Conservation (phyloP, 2,797 vertebrate genomes). For the Bucorvus abyssinicus region DNA sequence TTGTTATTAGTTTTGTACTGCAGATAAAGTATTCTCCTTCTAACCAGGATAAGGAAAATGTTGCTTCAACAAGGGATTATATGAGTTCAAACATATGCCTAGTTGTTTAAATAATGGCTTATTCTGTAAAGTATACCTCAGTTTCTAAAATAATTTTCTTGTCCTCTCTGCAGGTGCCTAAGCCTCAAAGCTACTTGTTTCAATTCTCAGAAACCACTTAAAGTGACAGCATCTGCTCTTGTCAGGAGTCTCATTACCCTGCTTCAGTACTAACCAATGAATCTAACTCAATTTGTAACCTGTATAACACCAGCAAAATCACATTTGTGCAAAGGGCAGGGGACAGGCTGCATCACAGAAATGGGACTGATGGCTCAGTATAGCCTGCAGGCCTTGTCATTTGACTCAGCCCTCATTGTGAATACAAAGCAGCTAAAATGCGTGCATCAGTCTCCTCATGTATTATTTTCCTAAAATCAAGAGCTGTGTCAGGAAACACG, state of each 20-base stretch:
- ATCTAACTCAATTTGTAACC: constrained; percentile 72
- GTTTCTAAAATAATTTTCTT: constrained; percentile 6
- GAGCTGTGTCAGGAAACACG: background rate
- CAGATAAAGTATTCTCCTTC: background rate
- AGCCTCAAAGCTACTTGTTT: constrained; percentile 45
- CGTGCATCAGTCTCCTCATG: background rate
- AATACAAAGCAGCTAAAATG: background rate
- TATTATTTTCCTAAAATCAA: background rate
- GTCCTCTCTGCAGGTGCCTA: background rate
- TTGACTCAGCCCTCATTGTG: background rate
- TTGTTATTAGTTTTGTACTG: background rate
- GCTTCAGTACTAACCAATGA: background rate
- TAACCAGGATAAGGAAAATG: background rate
- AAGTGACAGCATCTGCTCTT: constrained; percentile 44
- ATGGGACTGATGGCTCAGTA: constrained; percentile 15
- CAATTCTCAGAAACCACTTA: constrained; percentile 59
- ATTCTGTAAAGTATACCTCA: background rate
- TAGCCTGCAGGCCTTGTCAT: constrained; percentile 18
- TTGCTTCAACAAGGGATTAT: background rate
- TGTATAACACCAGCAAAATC: constrained; percentile 57
- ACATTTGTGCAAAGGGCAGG: constrained; percentile 49
- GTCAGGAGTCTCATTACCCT: constrained; percentile 17
- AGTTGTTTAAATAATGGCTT: background rate
- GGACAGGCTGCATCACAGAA: constrained; percentile 21
- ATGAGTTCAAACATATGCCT: background rate